Evolutionary conservation across 30 jellyfish, hydroid and myxozoan species (phyloP).

Genomic region (Haliclystus octoradiatus): DNA sequence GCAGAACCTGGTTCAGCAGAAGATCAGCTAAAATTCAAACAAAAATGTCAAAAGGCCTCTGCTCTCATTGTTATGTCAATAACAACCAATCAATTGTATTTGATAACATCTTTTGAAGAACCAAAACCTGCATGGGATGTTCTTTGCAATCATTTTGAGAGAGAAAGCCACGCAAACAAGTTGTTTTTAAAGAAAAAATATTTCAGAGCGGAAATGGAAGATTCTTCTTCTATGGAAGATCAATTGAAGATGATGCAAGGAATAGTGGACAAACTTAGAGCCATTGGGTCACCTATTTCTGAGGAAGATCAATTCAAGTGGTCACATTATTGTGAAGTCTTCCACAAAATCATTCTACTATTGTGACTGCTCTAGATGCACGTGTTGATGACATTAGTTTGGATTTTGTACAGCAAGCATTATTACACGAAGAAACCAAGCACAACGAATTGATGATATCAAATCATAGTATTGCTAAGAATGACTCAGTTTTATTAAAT

Average conservation of each 20-base stretch:
- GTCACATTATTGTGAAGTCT: constrained; percentile 2
- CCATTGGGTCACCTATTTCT: too few species aligned
- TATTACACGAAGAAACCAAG: background rate
- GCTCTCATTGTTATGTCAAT: background rate
- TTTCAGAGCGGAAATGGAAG: too few species aligned
- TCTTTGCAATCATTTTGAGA: too few species aligned
- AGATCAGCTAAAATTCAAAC: background rate
- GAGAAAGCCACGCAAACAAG: too few species aligned
- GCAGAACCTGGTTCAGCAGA: background rate
- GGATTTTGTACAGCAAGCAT: background rate
- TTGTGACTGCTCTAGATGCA: constrained; percentile 5
- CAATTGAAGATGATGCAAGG: background rate
- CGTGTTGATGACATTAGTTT: too few species aligned
- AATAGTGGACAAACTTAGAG: background rate
- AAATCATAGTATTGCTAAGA: too few species aligned
- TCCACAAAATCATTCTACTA: background rate
- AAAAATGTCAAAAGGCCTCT: background rate
- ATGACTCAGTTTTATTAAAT: too few species aligned
- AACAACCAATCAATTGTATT: background rate
- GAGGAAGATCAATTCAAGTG: too few species aligned
- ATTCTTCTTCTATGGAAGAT: background rate
- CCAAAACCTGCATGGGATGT: background rate
- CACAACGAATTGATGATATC: background rate
- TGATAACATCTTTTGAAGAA: constrained; percentile 1
- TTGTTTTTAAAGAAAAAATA: too few species aligned